A percentile compares a stretch with the other conserved stretches of the same genome.
Evolutionary conservation across 2,797 vertebrate species (phyloP).

Genomic region (Vespertilio murinus): DNA sequence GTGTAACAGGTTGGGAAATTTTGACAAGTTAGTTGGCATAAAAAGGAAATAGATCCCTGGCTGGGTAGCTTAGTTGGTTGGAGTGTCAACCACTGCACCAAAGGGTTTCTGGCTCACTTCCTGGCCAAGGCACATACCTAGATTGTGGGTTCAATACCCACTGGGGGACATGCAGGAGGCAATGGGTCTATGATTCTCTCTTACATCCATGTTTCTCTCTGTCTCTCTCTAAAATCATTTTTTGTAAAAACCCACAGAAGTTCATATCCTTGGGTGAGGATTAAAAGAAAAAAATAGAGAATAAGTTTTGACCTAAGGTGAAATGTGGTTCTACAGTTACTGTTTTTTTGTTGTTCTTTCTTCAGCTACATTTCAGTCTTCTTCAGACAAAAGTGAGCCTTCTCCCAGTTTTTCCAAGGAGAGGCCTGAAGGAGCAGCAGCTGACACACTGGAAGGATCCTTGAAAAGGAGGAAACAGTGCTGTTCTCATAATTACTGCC

Average conservation of each 20-base stretch:
- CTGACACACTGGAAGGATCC: not conserved
- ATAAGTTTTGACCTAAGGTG: not conserved
- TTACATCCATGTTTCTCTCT: no score
- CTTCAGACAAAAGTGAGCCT: not conserved
- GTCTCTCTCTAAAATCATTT: no score
- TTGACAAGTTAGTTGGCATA: not conserved
- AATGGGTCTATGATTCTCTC: no score
- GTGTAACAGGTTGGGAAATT: not conserved
- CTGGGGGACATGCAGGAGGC: no score
- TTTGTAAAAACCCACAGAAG: no score
- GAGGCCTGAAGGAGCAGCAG: not conserved
- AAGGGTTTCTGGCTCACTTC: no score
- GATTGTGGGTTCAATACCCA: no score
- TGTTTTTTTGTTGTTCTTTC: not conserved
- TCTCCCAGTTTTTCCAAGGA: not conserved
- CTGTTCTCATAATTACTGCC: not conserved
- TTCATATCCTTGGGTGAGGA: no score
- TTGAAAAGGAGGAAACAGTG: not conserved
- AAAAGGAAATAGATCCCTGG: no score
- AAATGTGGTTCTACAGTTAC: not conserved
- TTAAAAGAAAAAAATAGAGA: not conserved
- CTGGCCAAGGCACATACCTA: no score
- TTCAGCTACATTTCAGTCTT: not conserved
- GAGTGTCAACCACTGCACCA: no score
- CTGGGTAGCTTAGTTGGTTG: no score